Evolutionary conservation across 1,140 invertebrate species (phyloP), one percentile per base, ranked within the genome.

Genomic region (Leptopilina boulardi): DNA sequence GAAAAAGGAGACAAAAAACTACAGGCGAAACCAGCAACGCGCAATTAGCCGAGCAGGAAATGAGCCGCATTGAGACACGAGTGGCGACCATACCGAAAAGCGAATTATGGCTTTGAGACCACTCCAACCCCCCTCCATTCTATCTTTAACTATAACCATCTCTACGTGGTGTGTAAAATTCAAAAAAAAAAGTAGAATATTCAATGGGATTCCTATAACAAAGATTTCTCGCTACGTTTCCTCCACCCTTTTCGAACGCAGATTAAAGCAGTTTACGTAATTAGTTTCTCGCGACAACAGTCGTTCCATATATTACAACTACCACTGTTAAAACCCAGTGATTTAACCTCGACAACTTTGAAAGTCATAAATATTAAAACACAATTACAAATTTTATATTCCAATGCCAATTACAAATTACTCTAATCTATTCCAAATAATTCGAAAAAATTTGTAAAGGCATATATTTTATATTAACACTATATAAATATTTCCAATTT

Each of bases 31-130:
- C 23, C 75, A 76, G 59, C 78, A 77, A 85, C 70, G 84, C 74
- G 81, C 84, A 87, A 87, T 87, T 87, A 86, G 74, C 83, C 70
- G 34, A 18, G 56, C 70, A 76, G 84, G 77, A 86, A 86, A 87
- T 82, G 84, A 87, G 78, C 59, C 81, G 71, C 77, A 74, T 77
- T 71, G 71, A 66, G 23, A 66, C 59, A 66, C 9, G 26, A 66
- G 38, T 72, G 51, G 75, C 59, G 76, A 82, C 30, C 44, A 8
- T 21, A 30, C 73, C 44, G 41, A n/a, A 51, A 42, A 26, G 30
- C 79, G 71, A 77, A 80, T 80, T 75, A 73, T 59, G 76, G 72
- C 56, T 66, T 38, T 38, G 11, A 26, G n/a, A n/a, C n/a, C n/a
- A n/a, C n/a, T n/a, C 21, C 42, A 4, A 9, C 34, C 34, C 21